Evolutionary conservation across 1,140 invertebrate species (phyloP).

Genomic region (Armadillidium nasatum): DNA sequence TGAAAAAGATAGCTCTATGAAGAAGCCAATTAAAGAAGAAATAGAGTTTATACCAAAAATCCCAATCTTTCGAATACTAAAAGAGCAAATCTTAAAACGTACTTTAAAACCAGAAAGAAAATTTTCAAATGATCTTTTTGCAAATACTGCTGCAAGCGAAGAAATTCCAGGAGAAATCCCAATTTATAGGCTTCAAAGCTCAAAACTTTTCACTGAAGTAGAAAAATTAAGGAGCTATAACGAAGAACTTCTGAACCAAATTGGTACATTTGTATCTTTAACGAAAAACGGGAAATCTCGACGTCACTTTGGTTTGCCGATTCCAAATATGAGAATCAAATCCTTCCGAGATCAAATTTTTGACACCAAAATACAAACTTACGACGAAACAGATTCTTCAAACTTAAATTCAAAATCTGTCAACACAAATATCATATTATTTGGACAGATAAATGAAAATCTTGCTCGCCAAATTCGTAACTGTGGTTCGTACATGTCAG

Average conservation of each 20-base stretch:
- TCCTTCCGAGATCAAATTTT: not conserved
- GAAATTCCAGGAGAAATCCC: not conserved
- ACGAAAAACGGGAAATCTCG: not conserved
- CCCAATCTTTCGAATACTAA: not conserved
- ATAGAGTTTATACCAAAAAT: not conserved
- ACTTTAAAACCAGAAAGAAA: not conserved
- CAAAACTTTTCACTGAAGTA: not conserved
- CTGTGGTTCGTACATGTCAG: slow-evolving; percentile 28
- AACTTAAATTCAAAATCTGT: not conserved
- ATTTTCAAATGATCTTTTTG: not conserved
- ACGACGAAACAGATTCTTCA: not conserved
- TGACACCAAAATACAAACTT: not conserved
- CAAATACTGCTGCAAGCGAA: not conserved
- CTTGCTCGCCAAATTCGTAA: slow-evolving; percentile 30
- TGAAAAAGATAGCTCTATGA: not conserved
- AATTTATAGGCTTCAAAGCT: not conserved
- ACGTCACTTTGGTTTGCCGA: not conserved
- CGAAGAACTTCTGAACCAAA: not conserved
- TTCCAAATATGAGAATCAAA: not conserved
- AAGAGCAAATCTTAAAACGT: not conserved
- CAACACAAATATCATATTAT: slow-evolving; percentile 29
- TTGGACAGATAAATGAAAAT: slow-evolving; percentile 28
- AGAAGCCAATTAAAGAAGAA: not conserved
- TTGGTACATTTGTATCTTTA: not conserved
- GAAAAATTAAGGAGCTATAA: slow-evolving; percentile 1